Evolutionary conservation across 2,113 vertebrate species (phyloP), one percentile per base, ranked within the genome.

Genomic region (Takifugu bimaculatus): DNA sequence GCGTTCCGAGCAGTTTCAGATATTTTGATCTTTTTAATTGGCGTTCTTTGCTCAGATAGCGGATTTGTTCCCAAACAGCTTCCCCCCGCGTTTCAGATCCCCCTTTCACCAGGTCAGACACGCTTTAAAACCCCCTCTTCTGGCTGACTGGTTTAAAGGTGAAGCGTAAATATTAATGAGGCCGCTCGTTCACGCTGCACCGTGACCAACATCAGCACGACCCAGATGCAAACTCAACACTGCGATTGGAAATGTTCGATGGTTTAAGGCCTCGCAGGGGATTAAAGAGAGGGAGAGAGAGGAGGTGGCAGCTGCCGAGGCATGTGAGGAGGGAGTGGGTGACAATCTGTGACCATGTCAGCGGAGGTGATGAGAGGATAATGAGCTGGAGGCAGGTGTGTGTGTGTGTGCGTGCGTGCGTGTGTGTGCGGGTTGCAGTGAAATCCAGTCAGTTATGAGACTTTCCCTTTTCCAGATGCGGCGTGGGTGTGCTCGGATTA

Each of bases 151-250:
- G 60, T 48, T 80, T 78, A 80, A 83, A 83, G 74, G 68, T 83
- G 75, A 82, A 79, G 61, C 65, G 73, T 85, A 74, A 82, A 87
- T 85, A 85, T 79, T 80, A 75, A 84, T 80, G 85, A 72, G 57
- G 60, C 0, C 1, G 66, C 64, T 82, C 61, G 11, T 39, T 39
- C 35, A 39, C 9, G 7, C 35, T 39, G 7, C 35, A 39, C 35
- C 35, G 11, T 2, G 35, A 39, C 3, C 35, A 39, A 10, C 35
- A 39, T 39, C 35, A 39, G 35, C 35, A 10, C 35, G 7, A 39
- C 54, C 42, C 12, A 59, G 60, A 67, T 61, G 55, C 66, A 72
- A 10, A 65, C 68, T 59, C 12, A 45, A 45, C 44, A 11, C 5
- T 15, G n/a, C 10, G n/a, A 50, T n/a, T 10, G 48, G 25, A 39